Percentiles rank a stretch among this genome's conserved stretches.
Conservation (phyloP, 2,113 vertebrate species). For the Petaurus breviceps region DNA sequence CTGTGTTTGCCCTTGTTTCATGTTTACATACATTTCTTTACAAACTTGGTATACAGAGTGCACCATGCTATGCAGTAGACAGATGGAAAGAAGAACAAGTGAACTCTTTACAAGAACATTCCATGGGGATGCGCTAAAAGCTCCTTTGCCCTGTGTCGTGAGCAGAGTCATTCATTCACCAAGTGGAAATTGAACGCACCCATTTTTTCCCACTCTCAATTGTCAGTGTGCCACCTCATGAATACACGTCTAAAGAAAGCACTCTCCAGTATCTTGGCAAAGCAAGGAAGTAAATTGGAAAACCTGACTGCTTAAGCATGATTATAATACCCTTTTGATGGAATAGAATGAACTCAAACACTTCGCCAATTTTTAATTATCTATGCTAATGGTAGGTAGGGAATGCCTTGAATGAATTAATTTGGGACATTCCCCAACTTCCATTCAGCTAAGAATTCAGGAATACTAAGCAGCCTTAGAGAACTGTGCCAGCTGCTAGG, state of each 20-base stretch:
- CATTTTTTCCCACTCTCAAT: background rate
- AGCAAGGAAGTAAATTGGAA: too few relatives aligned
- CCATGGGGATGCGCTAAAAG: background rate
- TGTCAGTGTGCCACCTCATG: background rate
- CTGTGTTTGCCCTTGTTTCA: background rate
- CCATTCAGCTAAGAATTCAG: background rate
- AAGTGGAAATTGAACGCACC: background rate
- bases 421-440: background rate
- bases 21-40: background rate
- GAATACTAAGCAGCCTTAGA: background rate
- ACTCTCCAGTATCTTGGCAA: background rate
- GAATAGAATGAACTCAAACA: background rate
- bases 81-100: background rate
- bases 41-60: background rate
- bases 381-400: background rate
- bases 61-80: background rate
- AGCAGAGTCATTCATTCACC: background rate
- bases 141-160: background rate
- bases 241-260: background rate
- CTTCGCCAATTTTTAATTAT: background rate
- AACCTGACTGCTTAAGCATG: too few relatives aligned
- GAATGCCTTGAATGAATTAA: background rate
- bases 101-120: background rate
- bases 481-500: too few relatives aligned
- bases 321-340: background rate